Percentiles rank a stretch among this genome's conserved stretches.
phyloP scores from a whole-genome alignment of 2,797 vertebrate species.

The Phylloscopus collybita region DNA sequence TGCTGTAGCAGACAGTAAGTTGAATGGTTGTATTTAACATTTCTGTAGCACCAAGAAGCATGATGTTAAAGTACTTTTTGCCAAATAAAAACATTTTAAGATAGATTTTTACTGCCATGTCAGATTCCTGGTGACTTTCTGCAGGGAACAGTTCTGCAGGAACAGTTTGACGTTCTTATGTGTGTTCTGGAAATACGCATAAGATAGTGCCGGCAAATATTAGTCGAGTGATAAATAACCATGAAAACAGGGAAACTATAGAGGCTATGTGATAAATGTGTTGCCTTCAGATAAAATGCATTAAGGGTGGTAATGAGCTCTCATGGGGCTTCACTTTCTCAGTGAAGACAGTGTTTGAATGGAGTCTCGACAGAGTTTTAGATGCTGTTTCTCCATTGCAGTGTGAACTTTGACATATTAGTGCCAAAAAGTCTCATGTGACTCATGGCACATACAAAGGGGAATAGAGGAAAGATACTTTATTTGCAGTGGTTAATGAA shows the following conservation, averaged over 20 bases:
- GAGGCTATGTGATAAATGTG: not conserved
- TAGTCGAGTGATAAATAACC: not conserved
- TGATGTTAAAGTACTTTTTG: not conserved
- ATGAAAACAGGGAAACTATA: not conserved
- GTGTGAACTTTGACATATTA: not conserved
- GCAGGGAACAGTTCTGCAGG: not conserved
- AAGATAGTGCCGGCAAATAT: not conserved
- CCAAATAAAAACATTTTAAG: not conserved
- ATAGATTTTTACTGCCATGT: not conserved
- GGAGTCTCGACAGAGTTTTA: not conserved
- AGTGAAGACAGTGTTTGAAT: not conserved
- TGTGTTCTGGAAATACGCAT: not conserved
- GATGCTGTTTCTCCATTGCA: not conserved
- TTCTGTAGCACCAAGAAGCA: not conserved
- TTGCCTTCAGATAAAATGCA: not conserved
- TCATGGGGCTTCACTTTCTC: fast-evolving
- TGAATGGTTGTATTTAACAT: not conserved
- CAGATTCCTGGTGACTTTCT: not conserved
- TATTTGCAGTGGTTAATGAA: not conserved
- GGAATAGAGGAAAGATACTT: not conserved
- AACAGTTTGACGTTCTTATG: not conserved
- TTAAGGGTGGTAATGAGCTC: not conserved
- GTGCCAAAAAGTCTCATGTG: not conserved
- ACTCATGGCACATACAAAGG: not conserved
- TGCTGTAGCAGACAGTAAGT: not conserved